Conservation (phyloP, 2,888 invertebrate genomes). For the Ernsta delagoae region DNA sequence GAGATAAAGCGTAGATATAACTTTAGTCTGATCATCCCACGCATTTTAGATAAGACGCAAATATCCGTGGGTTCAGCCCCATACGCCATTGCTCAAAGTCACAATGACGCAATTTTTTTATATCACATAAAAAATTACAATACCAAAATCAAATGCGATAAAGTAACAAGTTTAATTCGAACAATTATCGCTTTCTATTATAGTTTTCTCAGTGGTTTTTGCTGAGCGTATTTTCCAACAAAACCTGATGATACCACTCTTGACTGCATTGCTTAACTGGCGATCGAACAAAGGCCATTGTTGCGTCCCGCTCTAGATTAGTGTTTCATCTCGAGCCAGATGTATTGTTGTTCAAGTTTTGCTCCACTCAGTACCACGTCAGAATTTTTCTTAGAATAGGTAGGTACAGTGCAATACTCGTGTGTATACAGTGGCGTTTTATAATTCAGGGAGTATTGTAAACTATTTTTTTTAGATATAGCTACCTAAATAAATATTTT, state of each 20-base stretch:
- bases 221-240: neutral
- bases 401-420: neutral
- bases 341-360: constrained; percentile 27
- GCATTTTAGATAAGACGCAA: no score
- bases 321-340: constrained; percentile 30
- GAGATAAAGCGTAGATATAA: no score
- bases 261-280: constrained; percentile 10
- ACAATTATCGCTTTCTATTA: neutral
- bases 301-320: constrained; percentile 14
- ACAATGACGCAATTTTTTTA: no score
- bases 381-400: constrained; percentile 27
- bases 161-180: neutral
- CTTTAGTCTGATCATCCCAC: no score
- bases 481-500: no score
- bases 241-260: constrained; percentile 23
- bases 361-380: constrained; percentile 9
- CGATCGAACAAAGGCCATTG: constrained; percentile 23
- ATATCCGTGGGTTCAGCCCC: no score
- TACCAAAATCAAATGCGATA: neutral
- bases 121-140: neutral
- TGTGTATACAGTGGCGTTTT: neutral
- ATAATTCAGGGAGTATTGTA: neutral
- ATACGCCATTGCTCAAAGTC: no score
- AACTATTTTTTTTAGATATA: no score
- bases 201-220: neutral